Evolutionary conservation across 2,113 vertebrate species (phyloP).

Genomic region (Hippocampus guttulatus): DNA sequence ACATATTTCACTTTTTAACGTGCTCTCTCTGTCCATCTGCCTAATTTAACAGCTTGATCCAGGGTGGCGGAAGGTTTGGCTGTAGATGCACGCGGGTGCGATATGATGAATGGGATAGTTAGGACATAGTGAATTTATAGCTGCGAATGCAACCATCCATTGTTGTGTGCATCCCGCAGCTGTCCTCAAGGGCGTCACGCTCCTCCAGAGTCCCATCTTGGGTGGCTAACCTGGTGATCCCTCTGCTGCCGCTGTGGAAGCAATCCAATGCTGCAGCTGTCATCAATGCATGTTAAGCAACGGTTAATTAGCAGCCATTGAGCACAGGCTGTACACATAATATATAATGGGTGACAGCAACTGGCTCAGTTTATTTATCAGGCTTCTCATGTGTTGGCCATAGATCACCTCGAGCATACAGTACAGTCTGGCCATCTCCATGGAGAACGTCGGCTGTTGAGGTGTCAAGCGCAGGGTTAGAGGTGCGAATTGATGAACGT

Average conservation of each 20-base stretch:
- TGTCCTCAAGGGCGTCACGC: slow-evolving; percentile 64
- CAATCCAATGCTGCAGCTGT: slow-evolving; percentile 4
- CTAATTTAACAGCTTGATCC: slow-evolving; percentile 51
- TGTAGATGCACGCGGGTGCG: slow-evolving; percentile 22
- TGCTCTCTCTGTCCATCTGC: slow-evolving; percentile 47
- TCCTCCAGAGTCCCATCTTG: slow-evolving; percentile 33
- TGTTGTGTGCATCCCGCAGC: slow-evolving; percentile 46
- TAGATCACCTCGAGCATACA: slow-evolving; percentile 56
- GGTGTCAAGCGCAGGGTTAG: slow-evolving; percentile 23
- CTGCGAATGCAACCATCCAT: slow-evolving; percentile 61
- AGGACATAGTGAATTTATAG: slow-evolving; percentile 68
- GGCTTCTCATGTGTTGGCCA: slow-evolving; percentile 45
- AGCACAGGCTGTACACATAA: slow-evolving; percentile 59
- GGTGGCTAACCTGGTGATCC: slow-evolving; percentile 32
- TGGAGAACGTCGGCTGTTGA: slow-evolving; percentile 27
- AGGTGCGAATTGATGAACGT: slow-evolving; percentile 3
- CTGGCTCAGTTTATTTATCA: slow-evolving; percentile 53
- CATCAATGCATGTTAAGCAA: background rate
- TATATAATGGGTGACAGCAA: slow-evolving; percentile 39
- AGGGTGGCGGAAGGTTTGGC: slow-evolving; percentile 30
- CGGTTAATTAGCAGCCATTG: slow-evolving; percentile 44
- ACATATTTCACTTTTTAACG: slow-evolving; percentile 15
- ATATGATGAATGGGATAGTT: slow-evolving; percentile 72
- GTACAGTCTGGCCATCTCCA: background rate
- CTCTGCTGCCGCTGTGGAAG: slow-evolving; percentile 2